Evolutionary conservation across 2,113 vertebrate genomes (phyloP).

Genomic region (Eonycteris spelaea): DNA sequence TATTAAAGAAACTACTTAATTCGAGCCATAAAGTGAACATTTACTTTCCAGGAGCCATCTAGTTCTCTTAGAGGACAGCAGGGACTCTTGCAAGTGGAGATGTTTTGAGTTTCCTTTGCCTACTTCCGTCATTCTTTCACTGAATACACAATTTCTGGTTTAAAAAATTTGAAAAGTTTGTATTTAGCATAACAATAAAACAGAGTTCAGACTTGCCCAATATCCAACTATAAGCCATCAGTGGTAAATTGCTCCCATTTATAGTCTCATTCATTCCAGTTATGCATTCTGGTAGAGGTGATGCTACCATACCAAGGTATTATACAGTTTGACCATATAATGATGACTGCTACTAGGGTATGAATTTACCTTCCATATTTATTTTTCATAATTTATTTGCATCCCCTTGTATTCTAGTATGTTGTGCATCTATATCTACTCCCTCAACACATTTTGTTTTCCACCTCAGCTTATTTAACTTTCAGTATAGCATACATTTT

Average conservation of each 20-base stretch:
- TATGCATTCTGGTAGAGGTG: neutral
- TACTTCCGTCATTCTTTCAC: neutral
- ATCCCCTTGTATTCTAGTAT: neutral
- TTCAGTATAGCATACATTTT: neutral
- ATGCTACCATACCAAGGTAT: neutral
- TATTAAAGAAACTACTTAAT: neutral
- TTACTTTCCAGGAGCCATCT: neutral
- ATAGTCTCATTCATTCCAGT: neutral
- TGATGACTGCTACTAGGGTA: neutral
- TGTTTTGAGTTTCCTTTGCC: neutral
- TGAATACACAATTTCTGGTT: neutral
- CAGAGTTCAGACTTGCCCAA: neutral
- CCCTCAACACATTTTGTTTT: neutral
- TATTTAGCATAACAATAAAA: neutral
- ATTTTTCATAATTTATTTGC: neutral
- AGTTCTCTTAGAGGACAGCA: neutral
- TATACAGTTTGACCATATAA: neutral
- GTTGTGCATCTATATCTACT: neutral
- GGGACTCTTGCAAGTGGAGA: neutral
- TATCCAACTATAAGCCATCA: neutral
- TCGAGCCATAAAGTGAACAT: neutral
- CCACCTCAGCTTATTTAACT: neutral
- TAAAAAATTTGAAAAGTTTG: neutral
- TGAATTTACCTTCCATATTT: neutral
- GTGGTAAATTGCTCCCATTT: neutral